Percentiles rank a stretch among this genome's conserved stretches.
phyloP scores from a whole-genome alignment of 2,797 vertebrate species.

The Agapornis canus region DNA sequence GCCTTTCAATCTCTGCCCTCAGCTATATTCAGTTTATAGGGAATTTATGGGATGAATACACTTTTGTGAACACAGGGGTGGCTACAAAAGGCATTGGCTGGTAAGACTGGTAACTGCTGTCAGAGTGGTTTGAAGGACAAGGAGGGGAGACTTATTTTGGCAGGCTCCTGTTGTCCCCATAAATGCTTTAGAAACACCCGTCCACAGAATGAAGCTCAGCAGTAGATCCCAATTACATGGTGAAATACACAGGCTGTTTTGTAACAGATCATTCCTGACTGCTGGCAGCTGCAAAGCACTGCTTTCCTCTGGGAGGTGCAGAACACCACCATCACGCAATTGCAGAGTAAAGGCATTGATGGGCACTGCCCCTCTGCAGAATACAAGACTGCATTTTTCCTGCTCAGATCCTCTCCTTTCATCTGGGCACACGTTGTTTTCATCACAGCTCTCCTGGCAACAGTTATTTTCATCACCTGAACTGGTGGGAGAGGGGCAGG shows the following conservation, averaged over 20 bases:
- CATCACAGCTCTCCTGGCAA: background rate
- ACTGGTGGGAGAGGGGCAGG: background rate
- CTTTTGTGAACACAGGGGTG: background rate
- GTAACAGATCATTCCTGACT: background rate
- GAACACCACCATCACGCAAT: background rate
- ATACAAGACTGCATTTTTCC: background rate
- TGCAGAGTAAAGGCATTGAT: background rate
- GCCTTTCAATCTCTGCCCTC: background rate
- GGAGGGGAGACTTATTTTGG: background rate
- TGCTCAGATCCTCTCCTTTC: background rate
- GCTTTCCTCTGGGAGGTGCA: background rate
- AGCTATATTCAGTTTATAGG: background rate
- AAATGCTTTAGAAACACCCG: background rate
- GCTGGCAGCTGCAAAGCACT: background rate
- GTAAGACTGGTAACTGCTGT: background rate
- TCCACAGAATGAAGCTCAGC: background rate
- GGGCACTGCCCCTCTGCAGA: background rate
- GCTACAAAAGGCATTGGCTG: background rate
- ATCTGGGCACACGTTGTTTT: rapidly evolving
- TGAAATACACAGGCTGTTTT: background rate
- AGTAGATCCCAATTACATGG: background rate
- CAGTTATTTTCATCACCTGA: background rate
- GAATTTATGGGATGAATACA: background rate
- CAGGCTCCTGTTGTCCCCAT: background rate
- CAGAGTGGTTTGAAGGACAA: background rate